Percentiles rank a stretch among this genome's conserved stretches.
These are phyloP conservation scores for Salvator merianae DNA, from an alignment of 2,113 vertebrate genomes.

Conservation along the genomic window DNA sequence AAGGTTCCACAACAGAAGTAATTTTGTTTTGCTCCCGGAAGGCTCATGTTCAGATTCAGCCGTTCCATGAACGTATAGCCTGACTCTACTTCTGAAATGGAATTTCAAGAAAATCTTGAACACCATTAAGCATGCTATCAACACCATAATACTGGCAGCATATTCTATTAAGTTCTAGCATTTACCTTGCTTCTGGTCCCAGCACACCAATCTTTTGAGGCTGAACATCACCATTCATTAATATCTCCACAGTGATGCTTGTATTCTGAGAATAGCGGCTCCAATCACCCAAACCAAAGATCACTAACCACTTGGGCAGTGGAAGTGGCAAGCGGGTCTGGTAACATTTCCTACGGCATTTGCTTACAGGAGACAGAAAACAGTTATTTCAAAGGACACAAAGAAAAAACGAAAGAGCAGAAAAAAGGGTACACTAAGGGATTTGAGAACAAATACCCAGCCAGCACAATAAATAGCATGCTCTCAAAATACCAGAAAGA, in stretches of 20 bases:
- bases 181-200: constrained; percentile 72
- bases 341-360: constrained; percentile 75
- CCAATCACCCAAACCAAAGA: constrained; percentile 89
- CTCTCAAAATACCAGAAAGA: too few relatives aligned
- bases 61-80: not conserved
- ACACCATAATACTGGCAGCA: accelerated
- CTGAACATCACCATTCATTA: constrained; percentile 62
- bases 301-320: constrained; percentile 79
- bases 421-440: not conserved
- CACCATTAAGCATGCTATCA: not conserved
- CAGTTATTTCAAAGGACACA: not conserved
- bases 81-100: not conserved
- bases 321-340: constrained; percentile 83
- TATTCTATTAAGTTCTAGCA: not conserved
- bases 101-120: not conserved
- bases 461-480: too few relatives aligned
- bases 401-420: too few relatives aligned
- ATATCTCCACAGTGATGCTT: constrained; percentile 71
- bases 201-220: constrained; percentile 81
- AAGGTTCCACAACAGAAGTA: not conserved
- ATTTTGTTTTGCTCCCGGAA: not conserved
- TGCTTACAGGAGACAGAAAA: constrained; percentile 62
- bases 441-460: not conserved
- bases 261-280: constrained; percentile 65
- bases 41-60: not conserved